Base-by-base conservation (phyloP, 2,888 invertebrate species). In the Sinotaia quadrata region DNA sequence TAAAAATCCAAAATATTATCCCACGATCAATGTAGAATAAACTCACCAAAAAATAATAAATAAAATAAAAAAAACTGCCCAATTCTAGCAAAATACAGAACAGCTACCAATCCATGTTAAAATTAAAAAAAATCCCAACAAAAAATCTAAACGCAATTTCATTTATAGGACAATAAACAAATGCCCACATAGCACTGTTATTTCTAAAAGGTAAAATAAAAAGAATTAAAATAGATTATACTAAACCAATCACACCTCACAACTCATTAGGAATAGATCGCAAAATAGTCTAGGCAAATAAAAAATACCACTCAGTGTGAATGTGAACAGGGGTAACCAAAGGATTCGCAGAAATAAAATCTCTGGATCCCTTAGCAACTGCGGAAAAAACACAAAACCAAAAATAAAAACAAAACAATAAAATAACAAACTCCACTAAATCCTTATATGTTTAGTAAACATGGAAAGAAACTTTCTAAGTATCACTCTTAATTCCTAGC, bases 281-380 rank as follows among this genome's bases (percentile, higher is more conserved):
- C 82, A 94, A 78, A 90, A 94, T 94, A 24, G 93, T 93, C 87
- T 94, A 94, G n/a, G 94, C 93, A 90, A 94, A 94, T 90, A 94
- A 87, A 82, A 94, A 94, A 87, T 94, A 94, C 92, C 93, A 94
- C 91, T 94, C 94, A 56, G 93, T 94, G 91, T 94, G 92, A 90
- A 94, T 94, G 84, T 94, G 94, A 8, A 91, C 86, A 0, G 94
- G 93, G 0, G 93, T 93, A 21, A 92, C 90, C 89, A 93, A 81
- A 0, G 92, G 91, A 76, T 93, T 93, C 4, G 93, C 93, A 0
- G 91, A 91, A 27, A 91, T 92, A 89, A 93, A 94, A 89, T 94
- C 90, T 93, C 93, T 0, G 92, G 92, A 34, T 93, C 93, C 78
- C 91, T 90, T 85, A 94, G 80, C 84, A 92, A 73, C 79, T 91